phyloP scores from a whole-genome alignment of 30 jellyfish, hydroid and myxozoan species.

The Turritopsis dohrnii region DNA sequence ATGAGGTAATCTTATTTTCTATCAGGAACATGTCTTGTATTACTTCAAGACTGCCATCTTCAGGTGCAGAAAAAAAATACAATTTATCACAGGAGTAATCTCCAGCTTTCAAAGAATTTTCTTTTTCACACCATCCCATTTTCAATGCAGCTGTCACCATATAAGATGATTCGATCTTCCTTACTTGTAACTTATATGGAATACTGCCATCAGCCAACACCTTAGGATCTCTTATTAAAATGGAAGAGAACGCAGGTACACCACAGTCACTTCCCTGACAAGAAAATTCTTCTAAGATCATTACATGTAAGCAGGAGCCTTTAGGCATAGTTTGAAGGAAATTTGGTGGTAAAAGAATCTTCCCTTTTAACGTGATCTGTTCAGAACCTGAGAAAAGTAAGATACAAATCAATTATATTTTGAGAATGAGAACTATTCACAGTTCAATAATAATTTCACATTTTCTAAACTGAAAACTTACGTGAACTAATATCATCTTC shows the following conservation, averaged over 20 bases:
- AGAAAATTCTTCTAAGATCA: neutral
- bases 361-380: neutral
- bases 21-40: neutral
- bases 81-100: neutral
- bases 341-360: neutral
- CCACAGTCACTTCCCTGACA: neutral
- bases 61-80: conserved; percentile 2
- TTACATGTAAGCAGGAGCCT: neutral
- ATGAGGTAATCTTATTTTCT: neutral
- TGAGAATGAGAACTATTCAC: too few relatives aligned
- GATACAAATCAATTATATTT: too few relatives aligned
- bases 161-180: neutral
- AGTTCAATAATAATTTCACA: too few relatives aligned
- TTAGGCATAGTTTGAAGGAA: neutral
- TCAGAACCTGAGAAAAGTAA: neutral
- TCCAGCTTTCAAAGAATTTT: neutral
- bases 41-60: neutral
- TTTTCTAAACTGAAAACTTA: too few relatives aligned
- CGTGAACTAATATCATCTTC: neutral
- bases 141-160: neutral
- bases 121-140: neutral
- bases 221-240: neutral
- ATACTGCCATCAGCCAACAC: neutral
- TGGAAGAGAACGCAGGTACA: neutral
- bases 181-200: neutral